A percentile compares a stretch with the other conserved stretches of the same genome.
These are phyloP conservation scores for Antrozous pallidus DNA, from an alignment of 2,797 vertebrate species.

Conservation along the genomic window DNA sequence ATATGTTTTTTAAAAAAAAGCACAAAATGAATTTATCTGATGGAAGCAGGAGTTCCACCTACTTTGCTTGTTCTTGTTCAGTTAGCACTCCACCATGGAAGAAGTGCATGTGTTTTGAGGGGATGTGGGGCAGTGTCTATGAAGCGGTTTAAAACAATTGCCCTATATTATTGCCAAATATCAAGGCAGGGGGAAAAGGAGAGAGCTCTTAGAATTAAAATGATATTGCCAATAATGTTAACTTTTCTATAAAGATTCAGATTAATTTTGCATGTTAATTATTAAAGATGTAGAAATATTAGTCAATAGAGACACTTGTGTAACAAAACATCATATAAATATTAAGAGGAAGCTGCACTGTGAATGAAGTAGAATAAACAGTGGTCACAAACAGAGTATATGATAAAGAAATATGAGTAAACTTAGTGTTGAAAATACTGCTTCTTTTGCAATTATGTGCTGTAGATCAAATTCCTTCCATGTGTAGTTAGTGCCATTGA, in stretches of 20 bases:
- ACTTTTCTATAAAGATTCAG: not conserved
- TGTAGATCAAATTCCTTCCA: not conserved
- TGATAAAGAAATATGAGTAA: not conserved
- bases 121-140: not conserved
- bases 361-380: not conserved
- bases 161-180: not conserved
- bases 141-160: not conserved
- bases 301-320: not conserved
- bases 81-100: not conserved
- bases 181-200: not conserved
- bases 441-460: not conserved
- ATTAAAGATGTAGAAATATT: conserved; percentile 6
- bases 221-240: not conserved
- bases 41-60: not conserved
- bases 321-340: not conserved
- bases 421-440: not conserved
- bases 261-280: not conserved
- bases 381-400: not conserved
- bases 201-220: not conserved
- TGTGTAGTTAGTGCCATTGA: not conserved
- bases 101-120: too few species aligned
- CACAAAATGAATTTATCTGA: not conserved
- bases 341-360: not conserved
- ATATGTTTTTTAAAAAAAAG: not conserved
- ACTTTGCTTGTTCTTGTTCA: not conserved